Conservation (phyloP, 37 sponge, comb jelly and placozoan genomes). For the Ephydatia muelleri region DNA sequence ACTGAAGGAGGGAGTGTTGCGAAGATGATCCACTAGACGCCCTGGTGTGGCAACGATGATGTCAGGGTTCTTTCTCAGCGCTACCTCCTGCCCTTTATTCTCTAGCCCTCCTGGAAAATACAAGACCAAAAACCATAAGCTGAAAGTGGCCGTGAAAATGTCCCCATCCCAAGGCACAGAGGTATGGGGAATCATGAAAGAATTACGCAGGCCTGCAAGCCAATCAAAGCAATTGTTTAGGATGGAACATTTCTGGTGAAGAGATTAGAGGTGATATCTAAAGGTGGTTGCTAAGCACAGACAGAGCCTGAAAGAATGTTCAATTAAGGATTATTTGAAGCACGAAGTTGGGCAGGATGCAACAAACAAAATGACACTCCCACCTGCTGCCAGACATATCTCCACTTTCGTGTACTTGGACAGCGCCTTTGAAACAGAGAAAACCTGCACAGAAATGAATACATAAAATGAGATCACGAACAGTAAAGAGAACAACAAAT, state of each 20-base stretch:
- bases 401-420: constrained; percentile 70
- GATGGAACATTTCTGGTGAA: not conserved
- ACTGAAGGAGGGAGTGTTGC: constrained; percentile 96
- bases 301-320: not conserved
- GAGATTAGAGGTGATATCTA: too few relatives aligned
- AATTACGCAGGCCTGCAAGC: not conserved
- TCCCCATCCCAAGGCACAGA: constrained; percentile 1
- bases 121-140: not conserved
- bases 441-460: constrained; percentile 50
- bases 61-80: constrained; percentile 87
- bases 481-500: not conserved
- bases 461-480: not conserved
- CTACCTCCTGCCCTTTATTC: constrained; percentile 84
- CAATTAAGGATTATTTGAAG: too few relatives aligned
- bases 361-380: not conserved
- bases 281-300: too few relatives aligned
- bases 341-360: not conserved
- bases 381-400: constrained; percentile 84
- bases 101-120: constrained; percentile 89
- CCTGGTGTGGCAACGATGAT: constrained; percentile 97
- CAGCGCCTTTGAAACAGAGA: constrained; percentile 78
- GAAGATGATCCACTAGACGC: constrained; percentile 93
- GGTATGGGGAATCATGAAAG: not conserved
- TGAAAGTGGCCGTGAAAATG: too few relatives aligned
- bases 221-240: not conserved